A percentile compares a stretch with the other conserved stretches of the same genome.
Evolutionary conservation across 2,888 invertebrate genomes (phyloP).

Genomic region (Dryadula phaetusa): DNA sequence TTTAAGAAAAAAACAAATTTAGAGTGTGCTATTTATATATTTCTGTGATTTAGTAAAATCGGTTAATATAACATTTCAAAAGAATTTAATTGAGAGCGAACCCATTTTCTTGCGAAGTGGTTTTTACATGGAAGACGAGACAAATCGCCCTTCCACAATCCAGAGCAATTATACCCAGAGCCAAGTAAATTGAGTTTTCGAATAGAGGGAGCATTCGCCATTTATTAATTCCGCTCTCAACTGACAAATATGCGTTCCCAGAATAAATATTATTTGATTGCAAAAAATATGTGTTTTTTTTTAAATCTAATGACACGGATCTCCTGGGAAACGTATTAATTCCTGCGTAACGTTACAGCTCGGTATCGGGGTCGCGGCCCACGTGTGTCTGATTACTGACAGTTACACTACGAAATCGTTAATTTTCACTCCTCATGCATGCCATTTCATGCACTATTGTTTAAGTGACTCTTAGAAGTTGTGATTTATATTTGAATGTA

Average conservation of each 20-base stretch:
- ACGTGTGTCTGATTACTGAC: slow-evolving; percentile 67
- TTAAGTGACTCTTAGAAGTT: slow-evolving; percentile 40
- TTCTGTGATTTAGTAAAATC: neutral
- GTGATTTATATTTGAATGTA: slow-evolving; percentile 43
- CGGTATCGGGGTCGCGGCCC: slow-evolving; percentile 62
- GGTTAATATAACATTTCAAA: slow-evolving; percentile 9
- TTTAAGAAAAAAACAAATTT: neutral
- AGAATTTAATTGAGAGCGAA: slow-evolving; percentile 26
- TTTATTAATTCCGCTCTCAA: slow-evolving; percentile 34
- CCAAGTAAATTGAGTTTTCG: slow-evolving; percentile 39
- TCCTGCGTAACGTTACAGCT: slow-evolving; percentile 57
- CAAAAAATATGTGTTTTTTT: slow-evolving; percentile 48
- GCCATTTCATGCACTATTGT: slow-evolving; percentile 57
- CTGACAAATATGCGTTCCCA: slow-evolving; percentile 41
- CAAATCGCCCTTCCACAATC: slow-evolving; percentile 43
- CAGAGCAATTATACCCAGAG: slow-evolving; percentile 41
- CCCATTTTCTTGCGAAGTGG: slow-evolving; percentile 30
- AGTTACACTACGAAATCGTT: slow-evolving; percentile 44
- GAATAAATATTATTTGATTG: slow-evolving; percentile 50
- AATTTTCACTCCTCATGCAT: slow-evolving; percentile 25
- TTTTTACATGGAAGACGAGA: slow-evolving; percentile 39
- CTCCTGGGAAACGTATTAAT: slow-evolving; percentile 61
- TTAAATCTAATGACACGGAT: slow-evolving; percentile 59
- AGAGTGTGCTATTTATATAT: neutral
- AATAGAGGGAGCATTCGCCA: slow-evolving; percentile 43